These are phyloP conservation scores for Clinocottus analis DNA, from an alignment of 2,113 vertebrate genomes.

Conservation along the genomic window DNA sequence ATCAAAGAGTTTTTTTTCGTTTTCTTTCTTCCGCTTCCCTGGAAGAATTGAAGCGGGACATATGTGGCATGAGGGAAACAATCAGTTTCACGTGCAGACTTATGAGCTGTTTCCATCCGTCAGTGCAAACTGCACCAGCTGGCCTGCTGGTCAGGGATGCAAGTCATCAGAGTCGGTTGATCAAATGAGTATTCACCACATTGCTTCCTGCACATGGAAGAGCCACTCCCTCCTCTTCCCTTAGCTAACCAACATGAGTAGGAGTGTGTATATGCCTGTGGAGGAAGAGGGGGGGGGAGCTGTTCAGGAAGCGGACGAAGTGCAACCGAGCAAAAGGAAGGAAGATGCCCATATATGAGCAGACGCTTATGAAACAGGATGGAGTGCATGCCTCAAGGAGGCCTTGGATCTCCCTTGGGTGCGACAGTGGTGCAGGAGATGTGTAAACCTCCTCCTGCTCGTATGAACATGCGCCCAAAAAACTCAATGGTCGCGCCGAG, in stretches of 20 bases:
- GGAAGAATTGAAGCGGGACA: slow-evolving; percentile 4
- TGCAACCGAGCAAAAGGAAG: slow-evolving; percentile 52
- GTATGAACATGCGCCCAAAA: slow-evolving; percentile 28
- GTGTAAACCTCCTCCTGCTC: slow-evolving; percentile 48
- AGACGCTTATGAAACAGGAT: slow-evolving; percentile 70
- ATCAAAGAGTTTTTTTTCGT: slow-evolving; percentile 27
- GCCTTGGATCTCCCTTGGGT: slow-evolving; percentile 47
- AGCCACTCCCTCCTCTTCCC: slow-evolving; percentile 51
- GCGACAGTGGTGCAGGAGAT: slow-evolving; percentile 52
- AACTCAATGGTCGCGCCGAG: slow-evolving; percentile 3
- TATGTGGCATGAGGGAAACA: slow-evolving; percentile 9
- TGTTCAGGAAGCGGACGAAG: slow-evolving; percentile 61
- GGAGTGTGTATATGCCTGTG: slow-evolving; percentile 48
- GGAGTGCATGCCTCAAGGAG: slow-evolving; percentile 57
- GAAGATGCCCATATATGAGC: slow-evolving; percentile 81
- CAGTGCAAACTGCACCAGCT: slow-evolving; percentile 5
- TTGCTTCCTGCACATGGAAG: slow-evolving; percentile 64
- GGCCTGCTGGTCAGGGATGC: slow-evolving; percentile 21
- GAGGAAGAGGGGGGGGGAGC: background rate
- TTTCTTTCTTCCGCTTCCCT: background rate
- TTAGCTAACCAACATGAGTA: slow-evolving; percentile 45
- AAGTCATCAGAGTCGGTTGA: slow-evolving; percentile 46
- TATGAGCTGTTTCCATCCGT: slow-evolving; percentile 20
- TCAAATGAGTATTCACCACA: slow-evolving; percentile 70
- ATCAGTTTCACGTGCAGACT: slow-evolving; percentile 9